Base-by-base conservation (phyloP, 2,888 invertebrate genomes). In the Plagodis dolabraria region DNA sequence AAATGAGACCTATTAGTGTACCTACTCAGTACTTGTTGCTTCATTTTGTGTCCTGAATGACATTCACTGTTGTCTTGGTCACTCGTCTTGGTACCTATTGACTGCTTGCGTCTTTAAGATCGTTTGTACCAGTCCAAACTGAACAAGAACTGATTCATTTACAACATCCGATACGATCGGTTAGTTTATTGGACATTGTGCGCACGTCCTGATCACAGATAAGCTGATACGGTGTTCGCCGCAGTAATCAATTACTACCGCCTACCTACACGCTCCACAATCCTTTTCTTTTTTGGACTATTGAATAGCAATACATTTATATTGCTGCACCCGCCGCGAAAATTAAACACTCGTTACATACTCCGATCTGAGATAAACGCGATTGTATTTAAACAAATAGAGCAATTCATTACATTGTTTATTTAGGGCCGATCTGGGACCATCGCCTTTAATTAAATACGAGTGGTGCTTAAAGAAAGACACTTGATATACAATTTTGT, bases 181-280 rank as follows among this genome's bases (percentile, higher is more conserved):
- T 79, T 90, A 82, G 85, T 92, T 91, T 92, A 92, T 92, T 87
- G 87, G 82, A 88, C 88, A 89, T 90, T 91, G 91, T 90, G 85
- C 82, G 82, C 83, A 79, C 78, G 77, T 70, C 74, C 77, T 73
- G 90, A 90, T 91, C 76, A 59, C 40, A 72, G 91, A 92, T 91
- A 87, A 79, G 72, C 73, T 78, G 80, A 84, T 89, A 87, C 79
- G 81, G 83, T 82, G 86, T 80, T 77, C 78, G 76, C 75, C 77
- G 75, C 79, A 67, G 86, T 84, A 89, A 91, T 92, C 89, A 89
- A 84, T 86, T 84, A 84, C 84, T 79, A 79, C 82, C 79, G 77
- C 76, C 77, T 72, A 70, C 76, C 69, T 74, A 65, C 71, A 63
- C 68, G 75, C 70, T 74, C 70, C 78, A 67, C 58, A 57, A 61